Evolutionary conservation across 2,797 vertebrate genomes (phyloP), one percentile per base, ranked within the genome.

Genomic region (Syngnathus acus): DNA sequence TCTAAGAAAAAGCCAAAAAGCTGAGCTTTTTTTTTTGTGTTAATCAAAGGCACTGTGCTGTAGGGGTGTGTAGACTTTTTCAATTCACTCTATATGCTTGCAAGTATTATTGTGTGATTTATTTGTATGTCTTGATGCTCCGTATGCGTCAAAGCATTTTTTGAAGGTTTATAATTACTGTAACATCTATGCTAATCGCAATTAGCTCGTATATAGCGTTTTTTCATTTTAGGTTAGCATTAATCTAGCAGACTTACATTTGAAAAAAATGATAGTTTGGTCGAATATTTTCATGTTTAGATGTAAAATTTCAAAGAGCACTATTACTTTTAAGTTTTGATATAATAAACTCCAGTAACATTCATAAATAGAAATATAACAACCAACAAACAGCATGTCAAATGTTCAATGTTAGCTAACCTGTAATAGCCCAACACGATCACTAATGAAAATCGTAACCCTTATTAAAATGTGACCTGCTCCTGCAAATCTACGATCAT

Each of bases 401-500:
- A 2, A 51, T 7, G 48, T 2, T 50, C 2, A n/a, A n/a, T n/a
- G 48, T 51, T 51, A 51, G 19, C 48, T n/a, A 9, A n/a, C 48
- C 2, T 51, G 2, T n/a, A n/a, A 10, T n/a, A 51, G 48, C 6
- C 48, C 19, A 7, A 51, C 53, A 13, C 11, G 23, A 14, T 16
- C 54, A 5, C 23, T 32, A 13, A 55, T 32, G 11, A 26, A 26
- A 26, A 55, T 32, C 32, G 26, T 55, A 32, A 55, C 11, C 11
- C 54, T 13, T 14, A n/a, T n/a, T 21, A 51, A 51, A 9, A n/a
- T n/a, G 19, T n/a, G 50, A 51, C 50, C 50, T 21, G 50, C n/a
- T 51, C n/a, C n/a, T 9, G 50, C 21, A 51, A 51, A 8, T 51
- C 50, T 51, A 9, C 9, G 91, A 90, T 90, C 93, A 92, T 93